phyloP scores from a whole-genome alignment of 1,140 invertebrate species.

The Nephila pilipes region DNA sequence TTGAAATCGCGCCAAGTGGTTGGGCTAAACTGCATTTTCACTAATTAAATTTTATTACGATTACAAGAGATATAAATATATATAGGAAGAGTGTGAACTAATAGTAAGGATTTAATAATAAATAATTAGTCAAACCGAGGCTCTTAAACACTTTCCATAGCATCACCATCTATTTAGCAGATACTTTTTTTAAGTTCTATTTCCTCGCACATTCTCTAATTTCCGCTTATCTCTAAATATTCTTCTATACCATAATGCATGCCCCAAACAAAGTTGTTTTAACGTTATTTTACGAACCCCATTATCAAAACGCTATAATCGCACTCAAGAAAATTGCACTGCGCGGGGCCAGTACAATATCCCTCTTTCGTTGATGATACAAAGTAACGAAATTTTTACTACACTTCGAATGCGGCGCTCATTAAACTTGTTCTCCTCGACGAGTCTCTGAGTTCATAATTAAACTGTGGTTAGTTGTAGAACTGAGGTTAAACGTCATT shows the following conservation, averaged over 20 bases:
- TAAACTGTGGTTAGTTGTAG: conserved; percentile 13
- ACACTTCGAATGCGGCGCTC: background rate
- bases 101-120: too few species aligned
- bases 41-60: too few species aligned
- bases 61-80: too few species aligned
- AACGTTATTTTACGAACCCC: background rate
- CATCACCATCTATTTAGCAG: too few species aligned
- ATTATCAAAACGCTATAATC: conserved; percentile 1
- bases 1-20: too few species aligned
- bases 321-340: conserved; percentile 9
- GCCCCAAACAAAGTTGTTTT: background rate
- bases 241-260: background rate
- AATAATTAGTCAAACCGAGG: too few species aligned
- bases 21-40: too few species aligned
- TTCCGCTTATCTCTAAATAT: background rate
- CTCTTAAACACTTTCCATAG: too few species aligned
- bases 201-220: too few species aligned
- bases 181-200: too few species aligned
- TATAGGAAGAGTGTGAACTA: too few species aligned
- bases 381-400: conserved; percentile 7
- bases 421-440: background rate
- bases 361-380: background rate
- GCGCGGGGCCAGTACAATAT: background rate
- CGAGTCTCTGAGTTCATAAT: background rate
- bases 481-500: background rate